Conservation (phyloP, 2,797 vertebrate species). For the Hypotaenidia philippensis region DNA sequence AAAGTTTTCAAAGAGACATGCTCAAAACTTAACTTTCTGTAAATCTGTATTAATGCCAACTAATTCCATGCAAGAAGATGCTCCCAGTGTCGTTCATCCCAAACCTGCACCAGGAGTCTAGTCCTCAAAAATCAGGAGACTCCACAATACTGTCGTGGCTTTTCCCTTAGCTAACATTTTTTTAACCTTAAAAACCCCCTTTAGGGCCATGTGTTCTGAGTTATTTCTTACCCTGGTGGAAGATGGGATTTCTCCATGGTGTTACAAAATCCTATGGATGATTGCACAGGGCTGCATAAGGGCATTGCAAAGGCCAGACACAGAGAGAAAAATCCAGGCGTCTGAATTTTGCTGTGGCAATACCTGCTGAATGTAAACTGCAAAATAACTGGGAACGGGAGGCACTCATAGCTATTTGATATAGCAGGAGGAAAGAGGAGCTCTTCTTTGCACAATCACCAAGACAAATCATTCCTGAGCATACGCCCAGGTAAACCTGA, state of each 20-base stretch:
- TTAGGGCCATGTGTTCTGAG: neutral
- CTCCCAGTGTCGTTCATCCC: neutral
- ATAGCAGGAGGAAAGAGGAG: neutral
- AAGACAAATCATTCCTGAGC: neutral
- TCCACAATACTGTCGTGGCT: neutral
- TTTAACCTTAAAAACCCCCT: neutral
- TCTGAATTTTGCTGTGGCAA: neutral
- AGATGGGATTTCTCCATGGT: fast-evolving
- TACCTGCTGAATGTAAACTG: neutral
- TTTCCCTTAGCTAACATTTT: neutral
- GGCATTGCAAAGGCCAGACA: neutral
- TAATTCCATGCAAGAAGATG: neutral
- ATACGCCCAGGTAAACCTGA: neutral
- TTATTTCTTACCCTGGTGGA: neutral
- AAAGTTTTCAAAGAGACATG: neutral
- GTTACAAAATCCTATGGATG: neutral
- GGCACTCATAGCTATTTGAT: neutral
- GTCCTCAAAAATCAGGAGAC: neutral
- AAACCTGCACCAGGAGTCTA: neutral
- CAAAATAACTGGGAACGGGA: conserved; percentile 9
- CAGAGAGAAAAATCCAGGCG: neutral
- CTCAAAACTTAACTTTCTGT: neutral
- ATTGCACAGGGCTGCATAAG: neutral
- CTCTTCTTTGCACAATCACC: neutral
- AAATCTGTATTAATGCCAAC: neutral